phyloP scores from a whole-genome alignment of 2,888 invertebrate species.

The Xylophagus ater region DNA sequence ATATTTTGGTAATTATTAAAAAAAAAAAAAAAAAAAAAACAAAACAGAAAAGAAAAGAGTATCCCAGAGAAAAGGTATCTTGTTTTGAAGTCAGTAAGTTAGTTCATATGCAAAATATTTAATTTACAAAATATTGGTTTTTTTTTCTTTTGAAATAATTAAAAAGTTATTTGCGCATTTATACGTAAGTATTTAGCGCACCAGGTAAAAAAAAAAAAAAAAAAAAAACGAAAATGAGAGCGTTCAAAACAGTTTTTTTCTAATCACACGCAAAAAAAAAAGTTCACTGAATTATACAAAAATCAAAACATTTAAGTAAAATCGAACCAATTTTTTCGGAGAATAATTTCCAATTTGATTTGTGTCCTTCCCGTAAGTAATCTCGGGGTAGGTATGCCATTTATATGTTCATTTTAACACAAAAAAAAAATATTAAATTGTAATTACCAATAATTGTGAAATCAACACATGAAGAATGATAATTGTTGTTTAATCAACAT shows the following conservation, averaged over 20 bases:
- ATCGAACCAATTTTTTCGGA: slow-evolving; percentile 1
- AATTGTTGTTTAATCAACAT: no score
- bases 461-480: no score
- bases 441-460: no score
- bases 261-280: slow-evolving; percentile 7
- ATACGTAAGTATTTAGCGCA: slow-evolving; percentile 48
- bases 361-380: slow-evolving; percentile 23
- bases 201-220: slow-evolving; percentile 48
- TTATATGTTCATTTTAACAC: slow-evolving; percentile 11
- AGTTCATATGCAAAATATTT: no score
- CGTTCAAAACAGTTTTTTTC: slow-evolving; percentile 4
- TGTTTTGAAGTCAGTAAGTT: slow-evolving; percentile 14
- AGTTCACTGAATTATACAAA: slow-evolving; percentile 6
- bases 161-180: slow-evolving; percentile 30
- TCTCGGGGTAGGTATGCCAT: slow-evolving; percentile 25
- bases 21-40: no score
- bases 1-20: no score
- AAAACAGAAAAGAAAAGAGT: no score
- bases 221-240: no score
- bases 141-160: no score
- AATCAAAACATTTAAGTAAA: slow-evolving; percentile 9
- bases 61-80: no score
- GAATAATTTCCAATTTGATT: slow-evolving; percentile 1
- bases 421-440: slow-evolving; percentile 1
- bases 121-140: no score